Base-by-base conservation (phyloP, 1,140 invertebrate species). In the Aporrectodea caliginosa region DNA sequence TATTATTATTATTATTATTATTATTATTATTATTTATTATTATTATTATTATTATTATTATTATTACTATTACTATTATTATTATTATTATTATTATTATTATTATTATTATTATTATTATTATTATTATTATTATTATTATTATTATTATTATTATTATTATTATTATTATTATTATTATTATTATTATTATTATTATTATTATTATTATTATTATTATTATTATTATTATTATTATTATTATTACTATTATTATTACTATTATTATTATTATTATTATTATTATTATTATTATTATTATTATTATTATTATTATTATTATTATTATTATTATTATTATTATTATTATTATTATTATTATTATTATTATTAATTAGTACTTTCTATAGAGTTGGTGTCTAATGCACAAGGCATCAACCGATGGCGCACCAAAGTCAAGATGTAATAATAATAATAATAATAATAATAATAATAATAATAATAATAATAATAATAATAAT, bases 211-310 rank as follows among this genome's bases (percentile, higher is more conserved):
- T 73, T 30, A 16, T 73, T 30, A 16, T 14, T 30, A 14, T 73
- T 30, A 73, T 30, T 30, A 73, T 73, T 30, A 14, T 30, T 12
- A 14, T 73, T 30, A 30, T 73, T 30, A 73, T 73, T 30, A 73
- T 73, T 30, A 73, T 73, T 30, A 73, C 14, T 30, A 73, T 73
- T 30, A 14, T 73, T 30, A 14, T 73, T 30, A 73, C 30, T 30
- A 73, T 73, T 30, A 73, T 73, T 30, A 73, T 73, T 30, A 30
- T 73, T 30, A 73, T 73, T 30, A 73, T 73, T 30, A 73, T 73
- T 30, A 73, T 73, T 30, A 30, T 73, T 30, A 73, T 73, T 30
- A 73, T 73, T 30, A 73, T 73, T 30, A 73, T 73, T 30, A 30
- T 73, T 30, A 30, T 73, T 30, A 73, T 73, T 30, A 73, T 73